These are phyloP conservation scores for Channa striata DNA, from an alignment of 2,797 vertebrate genomes.

Conservation along the genomic window DNA sequence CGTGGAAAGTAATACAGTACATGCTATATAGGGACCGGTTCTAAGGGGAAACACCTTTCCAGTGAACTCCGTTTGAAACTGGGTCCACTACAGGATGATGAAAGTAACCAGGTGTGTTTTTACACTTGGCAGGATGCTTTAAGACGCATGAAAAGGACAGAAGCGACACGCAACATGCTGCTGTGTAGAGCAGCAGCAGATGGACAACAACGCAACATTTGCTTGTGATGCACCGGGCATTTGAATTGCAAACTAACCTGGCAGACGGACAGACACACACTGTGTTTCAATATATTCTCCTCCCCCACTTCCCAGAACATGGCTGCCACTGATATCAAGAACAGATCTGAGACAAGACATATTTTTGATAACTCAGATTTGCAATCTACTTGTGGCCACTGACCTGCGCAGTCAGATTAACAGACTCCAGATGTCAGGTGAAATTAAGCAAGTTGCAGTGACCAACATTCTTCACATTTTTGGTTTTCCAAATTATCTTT, in stretches of 20 bases:
- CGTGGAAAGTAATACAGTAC: not conserved
- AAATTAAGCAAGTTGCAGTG: conserved; percentile 36
- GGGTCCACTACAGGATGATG: conserved; percentile 32
- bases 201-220: conserved; percentile 71
- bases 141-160: conserved; percentile 52
- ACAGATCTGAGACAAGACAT: conserved; percentile 11
- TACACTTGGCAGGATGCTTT: conserved; percentile 48
- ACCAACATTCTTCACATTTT: conserved; percentile 39
- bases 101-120: conserved; percentile 42
- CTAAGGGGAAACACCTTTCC: conserved; percentile 31
- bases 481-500: conserved; percentile 1
- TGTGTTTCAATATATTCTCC: conserved; percentile 44
- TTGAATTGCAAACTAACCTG: conserved; percentile 78
- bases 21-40: not conserved
- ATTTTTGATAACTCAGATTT: not conserved
- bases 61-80: not conserved
- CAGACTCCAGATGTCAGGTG: conserved; percentile 15
- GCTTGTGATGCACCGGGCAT: conserved; percentile 64
- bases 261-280: conserved; percentile 38
- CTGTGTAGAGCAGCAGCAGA: conserved; percentile 37
- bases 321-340: conserved; percentile 30
- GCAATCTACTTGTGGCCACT: not conserved
- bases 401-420: conserved; percentile 23
- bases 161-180: conserved; percentile 56
- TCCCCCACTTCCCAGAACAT: conserved; percentile 34